Percentiles rank a stretch among this genome's conserved stretches.
Evolutionary conservation across 2,797 vertebrate genomes (phyloP).

Genomic region (Prionace glauca): DNA sequence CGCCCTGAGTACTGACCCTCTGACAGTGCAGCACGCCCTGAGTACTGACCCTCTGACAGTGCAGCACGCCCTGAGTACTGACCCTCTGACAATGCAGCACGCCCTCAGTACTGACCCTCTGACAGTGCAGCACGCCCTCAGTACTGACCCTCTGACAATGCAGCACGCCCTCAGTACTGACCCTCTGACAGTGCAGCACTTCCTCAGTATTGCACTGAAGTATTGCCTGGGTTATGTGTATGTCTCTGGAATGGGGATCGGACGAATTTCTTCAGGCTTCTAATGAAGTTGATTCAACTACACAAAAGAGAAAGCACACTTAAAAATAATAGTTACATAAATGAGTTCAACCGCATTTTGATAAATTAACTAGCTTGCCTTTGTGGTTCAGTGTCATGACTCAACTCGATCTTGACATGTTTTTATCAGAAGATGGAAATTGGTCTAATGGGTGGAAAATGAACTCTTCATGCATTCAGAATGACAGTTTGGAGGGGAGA

Average conservation of each 20-base stretch:
- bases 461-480: not conserved
- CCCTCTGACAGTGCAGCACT: not conserved
- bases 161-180: not conserved
- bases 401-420: not conserved
- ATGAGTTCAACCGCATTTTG: constrained; percentile 42
- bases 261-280: not conserved
- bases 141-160: not conserved
- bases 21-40: not conserved
- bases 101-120: not conserved
- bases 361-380: constrained; percentile 41
- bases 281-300: not conserved
- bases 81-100: not conserved
- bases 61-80: not conserved
- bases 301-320: constrained; percentile 3
- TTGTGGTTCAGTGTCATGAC: constrained; percentile 35
- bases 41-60: not conserved
- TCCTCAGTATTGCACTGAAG: not conserved
- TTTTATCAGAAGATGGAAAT: constrained; percentile 28
- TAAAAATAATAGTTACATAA: constrained; percentile 40
- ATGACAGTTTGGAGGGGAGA: not conserved
- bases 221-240: not conserved
- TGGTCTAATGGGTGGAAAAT: constrained; percentile 25
- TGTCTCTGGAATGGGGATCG: not conserved
- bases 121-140: not conserved
- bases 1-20: not conserved